Conservation (phyloP, 2,113 vertebrate genomes). For the Eulemur macaco region DNA sequence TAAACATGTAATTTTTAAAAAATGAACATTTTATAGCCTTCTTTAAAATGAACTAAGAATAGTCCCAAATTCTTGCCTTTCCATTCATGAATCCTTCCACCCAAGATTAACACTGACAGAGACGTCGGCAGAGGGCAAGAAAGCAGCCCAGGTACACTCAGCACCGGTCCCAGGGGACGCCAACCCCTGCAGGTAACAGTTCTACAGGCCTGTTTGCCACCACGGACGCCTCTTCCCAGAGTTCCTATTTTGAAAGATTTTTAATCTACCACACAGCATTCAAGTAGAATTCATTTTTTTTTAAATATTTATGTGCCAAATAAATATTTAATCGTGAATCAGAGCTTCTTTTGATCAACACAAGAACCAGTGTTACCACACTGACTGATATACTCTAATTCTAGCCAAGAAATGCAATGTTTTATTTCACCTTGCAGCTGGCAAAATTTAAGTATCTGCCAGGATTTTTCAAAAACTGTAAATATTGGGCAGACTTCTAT, state of each 20-base stretch:
- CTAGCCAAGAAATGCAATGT: slow-evolving; percentile 37
- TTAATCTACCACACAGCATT: neutral
- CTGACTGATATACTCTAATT: neutral
- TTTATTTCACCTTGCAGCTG: slow-evolving; percentile 63
- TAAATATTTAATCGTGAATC: slow-evolving; percentile 41
- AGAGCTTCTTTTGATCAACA: neutral
- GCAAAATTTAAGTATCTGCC: slow-evolving; percentile 56
- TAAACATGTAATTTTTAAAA: neutral
- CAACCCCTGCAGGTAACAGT: rapidly evolving
- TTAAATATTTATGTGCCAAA: slow-evolving; percentile 58
- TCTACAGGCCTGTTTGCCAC: neutral
- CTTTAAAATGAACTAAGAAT: neutral
- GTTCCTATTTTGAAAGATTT: neutral
- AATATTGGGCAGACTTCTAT: slow-evolving; percentile 32
- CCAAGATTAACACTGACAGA: neutral
- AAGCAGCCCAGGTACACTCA: neutral
- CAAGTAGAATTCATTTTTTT: slow-evolving; percentile 36
- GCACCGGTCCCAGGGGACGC: rapidly evolving
- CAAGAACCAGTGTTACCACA: slow-evolving; percentile 17
- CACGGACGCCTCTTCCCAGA: neutral
- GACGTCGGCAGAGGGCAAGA: neutral
- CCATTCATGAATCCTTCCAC: neutral
- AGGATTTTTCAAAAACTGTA: slow-evolving; percentile 31
- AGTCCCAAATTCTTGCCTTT: neutral
- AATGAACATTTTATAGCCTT: neutral